Evolutionary conservation across 2,113 vertebrate genomes (phyloP), one percentile per base, ranked within the genome.

Genomic region (Panurus biarmicus): DNA sequence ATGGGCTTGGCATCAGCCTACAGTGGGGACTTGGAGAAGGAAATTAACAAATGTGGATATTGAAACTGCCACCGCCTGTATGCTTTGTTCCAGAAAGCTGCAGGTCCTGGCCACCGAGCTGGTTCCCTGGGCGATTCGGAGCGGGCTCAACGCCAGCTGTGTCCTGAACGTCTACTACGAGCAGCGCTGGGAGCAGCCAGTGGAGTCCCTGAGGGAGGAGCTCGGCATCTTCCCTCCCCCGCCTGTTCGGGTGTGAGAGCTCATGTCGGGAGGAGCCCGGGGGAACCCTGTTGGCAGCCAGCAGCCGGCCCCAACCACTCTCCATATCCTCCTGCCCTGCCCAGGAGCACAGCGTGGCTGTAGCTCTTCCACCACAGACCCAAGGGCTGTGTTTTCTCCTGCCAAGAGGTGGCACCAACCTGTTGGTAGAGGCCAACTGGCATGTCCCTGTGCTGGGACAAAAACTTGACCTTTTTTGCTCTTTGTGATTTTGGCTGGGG

Each of bases 121-220:
- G 89, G 96, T 99, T 24, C 99, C 99, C 0, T 99, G 99, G 99
- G 99, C 99, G 0, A 67, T 99, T 53, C 96, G 85, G 73, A 99
- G 96, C 0, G 99, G 98, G 23, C 91, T 47, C 40, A 97, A 74
- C 0, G 97, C 98, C 31, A 98, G 96, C 7, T 99, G 98, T 45
- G 58, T 99, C 86, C 97, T 99, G 82, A 99, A 97, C 10, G 6
- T 99, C 60, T 99, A 98, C 97, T 99, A 99, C 0, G 99, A 99
- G 96, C 97, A 87, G 29, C 98, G 99, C 69, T 99, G 99, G 99
- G 99, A 99, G 57, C 99, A 99, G 97, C 97, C 95, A 10, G 94
- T 99, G 35, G 89, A 96, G 19, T 98, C 98, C 18, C 98, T 99
- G 53, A 93, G 98, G 79, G 95, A 97, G 33, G 99, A 99, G 95